Evolutionary conservation across 1,140 invertebrate species (phyloP), one percentile per base, ranked within the genome.

Genomic region (Laupala kohalensis): DNA sequence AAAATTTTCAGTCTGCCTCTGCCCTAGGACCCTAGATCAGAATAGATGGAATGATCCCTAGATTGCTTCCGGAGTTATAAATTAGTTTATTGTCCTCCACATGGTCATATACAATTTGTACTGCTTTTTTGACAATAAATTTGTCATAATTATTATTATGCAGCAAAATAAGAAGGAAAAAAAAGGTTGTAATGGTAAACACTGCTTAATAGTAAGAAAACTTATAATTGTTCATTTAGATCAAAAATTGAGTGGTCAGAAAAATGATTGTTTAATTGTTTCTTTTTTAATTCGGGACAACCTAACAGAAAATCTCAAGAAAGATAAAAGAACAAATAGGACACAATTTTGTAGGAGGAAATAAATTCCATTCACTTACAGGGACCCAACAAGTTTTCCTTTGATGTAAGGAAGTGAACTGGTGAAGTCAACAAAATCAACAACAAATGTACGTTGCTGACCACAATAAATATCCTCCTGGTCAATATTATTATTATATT

Each of bases 321-420:
- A n/a, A n/a, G n/a, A n/a, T n/a, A n/a, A n/a, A n/a, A 53, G 9
- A 53, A 53, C 19, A 13, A 53, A 53, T 13, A 1, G 4, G 19
- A 53, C 19, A 13, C 19, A 19, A 13, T 53, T 19, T 53, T 53
- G 4, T 4, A 37, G 30, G 37, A 53, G 9, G 0, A 13, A 9
- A 53, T 53, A 53, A 13, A 13, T 2, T 0, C 9, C 37, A 53
- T 53, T 9, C 37, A 53, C 37, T 53, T 19, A 53, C 37, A 9
- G 1, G 19, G 37, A 53, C 9, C 19, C 37, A 2, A 53, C 27
- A 19, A 68, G 29, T 28, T 68, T 68, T 28, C 84, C 86, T 77
- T 84, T 79, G 30, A 88, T 86, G 73, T 85, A 87, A 23, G 86
- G 86, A 37, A 86, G 77, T 70, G 79, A 83, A 37, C 82, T 81